Conservation (phyloP, 2,113 vertebrate genomes). For the Aythya baeri region DNA sequence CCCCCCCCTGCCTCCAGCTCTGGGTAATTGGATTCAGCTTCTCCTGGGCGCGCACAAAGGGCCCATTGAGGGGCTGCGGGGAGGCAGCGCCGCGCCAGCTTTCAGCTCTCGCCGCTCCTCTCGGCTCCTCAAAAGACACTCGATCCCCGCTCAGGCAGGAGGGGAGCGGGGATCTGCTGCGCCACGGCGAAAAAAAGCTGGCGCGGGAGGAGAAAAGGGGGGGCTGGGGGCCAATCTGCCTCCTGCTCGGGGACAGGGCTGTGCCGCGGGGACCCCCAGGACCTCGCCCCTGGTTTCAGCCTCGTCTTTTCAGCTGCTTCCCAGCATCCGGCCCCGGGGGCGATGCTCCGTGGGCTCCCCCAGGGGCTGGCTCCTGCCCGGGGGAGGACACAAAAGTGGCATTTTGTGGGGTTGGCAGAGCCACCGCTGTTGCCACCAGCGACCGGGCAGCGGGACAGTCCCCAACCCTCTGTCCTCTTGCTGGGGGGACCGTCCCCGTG, state of each 20-base stretch:
- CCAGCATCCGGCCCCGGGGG: accelerated
- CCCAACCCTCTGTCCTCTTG: neutral
- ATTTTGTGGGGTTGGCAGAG: slow-evolving; percentile 33
- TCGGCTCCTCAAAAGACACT: slow-evolving; percentile 72
- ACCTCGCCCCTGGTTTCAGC: neutral
- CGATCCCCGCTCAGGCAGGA: slow-evolving; percentile 3
- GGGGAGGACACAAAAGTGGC: neutral
- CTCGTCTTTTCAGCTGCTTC: accelerated
- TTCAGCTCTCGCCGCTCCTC: slow-evolving; percentile 57
- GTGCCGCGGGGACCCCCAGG: neutral
- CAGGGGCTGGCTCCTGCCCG: neutral
- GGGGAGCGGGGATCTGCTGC: neutral
- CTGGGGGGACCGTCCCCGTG: too few relatives aligned
- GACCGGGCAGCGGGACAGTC: slow-evolving; percentile 25
- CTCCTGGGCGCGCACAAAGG: slow-evolving; percentile 62
- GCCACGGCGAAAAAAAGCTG: neutral
- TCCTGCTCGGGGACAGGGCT: neutral
- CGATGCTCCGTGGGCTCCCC: accelerated
- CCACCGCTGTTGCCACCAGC: neutral
- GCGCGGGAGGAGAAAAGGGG: accelerated
- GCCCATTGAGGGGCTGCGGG: slow-evolving; percentile 68
- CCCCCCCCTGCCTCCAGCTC: neutral
- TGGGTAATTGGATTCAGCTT: slow-evolving; percentile 75
- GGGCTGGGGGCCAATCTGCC: accelerated
- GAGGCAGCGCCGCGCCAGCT: slow-evolving; percentile 48